Evolutionary conservation across 1,140 invertebrate genomes (phyloP), one percentile per base, ranked within the genome.

Genomic region (Calliopsis andreniformis): DNA sequence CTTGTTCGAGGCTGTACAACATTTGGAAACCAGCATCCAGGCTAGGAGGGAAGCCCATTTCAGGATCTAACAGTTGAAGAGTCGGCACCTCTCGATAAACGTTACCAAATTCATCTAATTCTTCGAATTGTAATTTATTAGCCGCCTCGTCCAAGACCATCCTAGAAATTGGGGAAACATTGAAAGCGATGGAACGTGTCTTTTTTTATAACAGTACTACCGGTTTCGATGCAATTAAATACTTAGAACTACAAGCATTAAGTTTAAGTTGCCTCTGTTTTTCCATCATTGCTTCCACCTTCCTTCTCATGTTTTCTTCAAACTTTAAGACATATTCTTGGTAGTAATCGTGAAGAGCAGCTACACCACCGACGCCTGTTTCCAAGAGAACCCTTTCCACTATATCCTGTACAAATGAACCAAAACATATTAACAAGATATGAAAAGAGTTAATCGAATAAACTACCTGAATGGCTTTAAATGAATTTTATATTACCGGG

Each of bases 351-450:
- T 94, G 91, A 23, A 94, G 77, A 16, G 83, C 87, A 10, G 87
- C 84, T 12, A 94, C 86, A 71, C 92, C 92, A 32, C 94, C 94
- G 2, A 94, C 76, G 3, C 92, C 92, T 83, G 93, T 92, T 85
- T 94, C 93, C 45, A 93, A 85, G 23, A 94, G 91, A 42, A 94
- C 93, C 83, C 93, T 92, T 78, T 94, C 93, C 71, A 94, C 86
- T 47, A 92, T 88, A 86, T 94, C 94, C 93, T 94, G 68, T 25
- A 59, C 59, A 53, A 58, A 78, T 55, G 43, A 73, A 47, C 8
- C 23, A n/a, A 80, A 70, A 35, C 73, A 69, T 66, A 69, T 2
- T n/a, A 39, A 12, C 39, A 28, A 20, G 5, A 16, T 45, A 45
- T 25, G n/a, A 18, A 30, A 28, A 32, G 32, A 71, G 14, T 16